Evolutionary conservation across 2,888 invertebrate species (phyloP), one percentile per base, ranked within the genome.

Genomic region (Stenodera caucasica): DNA sequence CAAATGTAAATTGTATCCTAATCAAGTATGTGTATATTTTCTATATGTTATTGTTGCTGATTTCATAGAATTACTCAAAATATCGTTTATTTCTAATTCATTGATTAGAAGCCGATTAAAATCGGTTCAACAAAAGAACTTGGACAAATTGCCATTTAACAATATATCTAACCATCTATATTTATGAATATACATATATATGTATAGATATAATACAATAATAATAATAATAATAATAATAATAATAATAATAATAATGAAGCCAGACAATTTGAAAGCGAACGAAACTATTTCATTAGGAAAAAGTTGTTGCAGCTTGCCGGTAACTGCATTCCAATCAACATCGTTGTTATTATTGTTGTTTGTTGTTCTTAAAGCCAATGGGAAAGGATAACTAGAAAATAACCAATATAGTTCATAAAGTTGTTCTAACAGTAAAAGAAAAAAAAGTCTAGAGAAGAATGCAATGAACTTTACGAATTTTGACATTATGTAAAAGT

Each of bases 311-410:
- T 56, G 56, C 30, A 32, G 14, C 21, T 57, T 23, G 57, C 35
- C 14, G 23, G 49, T 29, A 57, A 61, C 61, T 33, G 58, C 61
- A 61, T 61, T 61, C 62, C 58, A 53, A 26, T 51, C 45, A 45
- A 45, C 45, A 45, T 45, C 30, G 30, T 30, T 8, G 51, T 51
- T 30, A 26, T 51, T 51, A 32, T 32, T 51, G 51, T 30, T 51
- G 29, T 29, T 51, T 51, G 51, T 51, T 30, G 51, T 30, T 51
- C 12, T 11, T 15, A 11, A 51, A 15, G 18, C 29, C 2, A 30
- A 51, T 51, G 51, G 51, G 32, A 30, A 51, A 15, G 18, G 5
- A 51, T 9, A 11, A 11, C 12, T 45, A 45, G 23, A 51, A 63
- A 53, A n/a, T n/a, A 37, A 33, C 49, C 40, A 53, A 52, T 35